Evolutionary conservation across 1,140 invertebrate species (phyloP), one percentile per base, ranked within the genome.

Genomic region (Pseudomyrmex cubaensis): DNA sequence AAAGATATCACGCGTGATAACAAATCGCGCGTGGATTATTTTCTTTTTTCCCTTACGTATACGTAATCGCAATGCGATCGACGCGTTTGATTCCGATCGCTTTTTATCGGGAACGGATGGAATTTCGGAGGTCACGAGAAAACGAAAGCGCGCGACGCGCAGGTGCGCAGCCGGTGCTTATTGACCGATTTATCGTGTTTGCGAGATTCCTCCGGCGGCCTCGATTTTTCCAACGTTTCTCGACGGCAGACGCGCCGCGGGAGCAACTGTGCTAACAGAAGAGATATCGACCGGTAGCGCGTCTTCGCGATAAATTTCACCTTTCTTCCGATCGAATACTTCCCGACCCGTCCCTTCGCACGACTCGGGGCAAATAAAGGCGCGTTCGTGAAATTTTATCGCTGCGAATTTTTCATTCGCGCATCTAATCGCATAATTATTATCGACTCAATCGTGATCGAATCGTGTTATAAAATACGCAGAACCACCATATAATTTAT

Each of bases 141-240:
- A 35, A 54, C 66, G 66, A 80, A 80, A 72, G 75, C 63, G 62
- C 35, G 10, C 25, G 44, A 54, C 35, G 25, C 25, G 70, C 66
- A 80, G 44, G 20, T 80, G 66, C 44, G 12, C 66, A 70, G 15
- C 15, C 64, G 20, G 20, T 8, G 54, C 22, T 64, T 63, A 75
- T 82, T 75, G 70, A 66, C 54, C 17, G 73, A 83, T 77, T 77
- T 67, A 50, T 63, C 57, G n/a, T 73, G 59, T 82, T 82, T 73
- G 25, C 12, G 25, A n/a, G 57, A 82, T 63, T 75, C 17, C 48
- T 82, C 54, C 3, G 48, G 25, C 70, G 17, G 52, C 48, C 70
- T 82, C 70, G 48, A 73, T 82, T 82, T 35, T 75, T 73, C 50
- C 78, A 17, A 78, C 13, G 64, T 70, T 57, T 35, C 44, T 1